Base-by-base conservation (phyloP, 2,888 invertebrate genomes). In the Drosophila basisetae region DNA sequence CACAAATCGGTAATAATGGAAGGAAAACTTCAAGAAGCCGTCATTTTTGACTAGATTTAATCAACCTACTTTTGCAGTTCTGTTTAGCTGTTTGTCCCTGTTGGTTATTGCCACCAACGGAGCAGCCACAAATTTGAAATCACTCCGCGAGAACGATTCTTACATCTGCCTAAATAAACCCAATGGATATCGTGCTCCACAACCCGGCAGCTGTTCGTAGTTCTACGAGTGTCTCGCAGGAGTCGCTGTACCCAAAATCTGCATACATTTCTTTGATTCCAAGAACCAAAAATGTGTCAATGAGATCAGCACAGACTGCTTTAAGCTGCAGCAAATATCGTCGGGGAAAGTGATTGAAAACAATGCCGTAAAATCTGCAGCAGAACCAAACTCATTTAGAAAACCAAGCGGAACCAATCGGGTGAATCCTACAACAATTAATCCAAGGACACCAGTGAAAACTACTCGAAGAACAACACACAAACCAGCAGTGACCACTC, bases 161-260 rank as follows among this genome's bases (percentile, higher is more conserved):
- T 7, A 16, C 13, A 22, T 67, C 47, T 67, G 67, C 25, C 1
- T 5, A 0, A 47, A 37, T 16, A 67, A 67, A 25, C 64, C 67
- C 4, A 49, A 64, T 37, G 64, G 67, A 2, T 67, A 39, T 22
- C 67, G 53, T 0, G 10, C 47, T n/a, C 31, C 64, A 1, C 52
- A 67, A 16, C 53, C 67, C 11, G 47, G 25, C 25, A 67, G 67
- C 31, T 39, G 31, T 6, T 49, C 53, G 7, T 25, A 47, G 53
- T 67, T 37, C 41, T 54, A 31, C 16, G 67, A 64, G 47, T 67
- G 67, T n/a, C 30, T 54, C 16, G 16, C 37, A 16, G 67, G 64
- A 25, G 53, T 47, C 18, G 67, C 67, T n/a, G 64, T 54, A 0
- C 43, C 63, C n/a, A 67, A 64, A 2, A 7, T 37, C 2, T 67